These are phyloP conservation scores for Epicampocera succincta DNA, from an alignment of 2,888 invertebrate genomes.

Conservation along the genomic window DNA sequence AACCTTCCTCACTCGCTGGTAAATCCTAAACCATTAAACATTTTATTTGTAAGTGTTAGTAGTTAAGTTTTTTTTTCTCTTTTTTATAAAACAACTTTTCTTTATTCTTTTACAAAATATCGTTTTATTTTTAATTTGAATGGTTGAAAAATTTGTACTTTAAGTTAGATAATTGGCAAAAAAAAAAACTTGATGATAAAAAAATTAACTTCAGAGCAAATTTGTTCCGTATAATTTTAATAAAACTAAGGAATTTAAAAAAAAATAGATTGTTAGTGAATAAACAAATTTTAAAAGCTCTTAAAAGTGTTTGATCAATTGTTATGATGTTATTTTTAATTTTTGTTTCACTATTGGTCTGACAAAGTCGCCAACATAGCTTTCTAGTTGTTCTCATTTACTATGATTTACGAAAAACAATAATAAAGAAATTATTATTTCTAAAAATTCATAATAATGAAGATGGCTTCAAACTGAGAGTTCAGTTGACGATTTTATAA, in stretches of 20 bases:
- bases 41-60: slow-evolving; percentile 40
- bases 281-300: slow-evolving; percentile 79
- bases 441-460: too few species aligned
- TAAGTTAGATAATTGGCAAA: not conserved
- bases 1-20: slow-evolving; percentile 13
- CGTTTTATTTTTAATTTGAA: not conserved
- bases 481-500: too few species aligned
- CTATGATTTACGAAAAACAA: too few species aligned
- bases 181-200: not conserved
- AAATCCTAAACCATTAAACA: slow-evolving; percentile 39
- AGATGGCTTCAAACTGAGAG: too few species aligned
- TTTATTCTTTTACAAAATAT: not conserved
- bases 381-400: too few species aligned
- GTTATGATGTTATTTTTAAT: too few species aligned
- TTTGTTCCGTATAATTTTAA: not conserved
- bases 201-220: not conserved
- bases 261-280: slow-evolving; percentile 85
- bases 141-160: not conserved
- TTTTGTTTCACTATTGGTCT: too few species aligned
- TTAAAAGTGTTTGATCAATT: not conserved
- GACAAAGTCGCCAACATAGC: too few species aligned
- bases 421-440: too few species aligned
- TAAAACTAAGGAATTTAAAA: not conserved
- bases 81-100: not conserved
- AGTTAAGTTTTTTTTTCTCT: slow-evolving; percentile 42